Base-by-base conservation (phyloP, 2,888 invertebrate genomes). In the Drosophila dives region DNA sequence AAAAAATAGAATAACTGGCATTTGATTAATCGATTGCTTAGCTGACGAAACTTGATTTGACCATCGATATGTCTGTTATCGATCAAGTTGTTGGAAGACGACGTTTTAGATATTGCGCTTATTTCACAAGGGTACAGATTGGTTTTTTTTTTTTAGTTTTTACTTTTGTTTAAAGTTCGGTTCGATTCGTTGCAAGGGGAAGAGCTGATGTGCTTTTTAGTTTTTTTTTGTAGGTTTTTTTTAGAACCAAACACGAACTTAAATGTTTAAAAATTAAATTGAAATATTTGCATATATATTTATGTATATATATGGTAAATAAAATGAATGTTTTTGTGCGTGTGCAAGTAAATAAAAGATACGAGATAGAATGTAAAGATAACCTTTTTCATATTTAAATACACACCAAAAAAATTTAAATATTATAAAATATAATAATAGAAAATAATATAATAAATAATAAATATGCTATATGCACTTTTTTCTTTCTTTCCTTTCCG, bases 401-500 rank as follows among this genome's bases (percentile, higher is more conserved):
- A 78, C 65, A 75, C 65, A 78, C 72, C 67, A 82, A 82, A 83
- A 79, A 61, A 59, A 71, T 77, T 29, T 42, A 23, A 20, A 75
- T 45, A 69, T 54, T 56, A 55, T 53, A 71, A 72, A 70, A 58
- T 77, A 75, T 79, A 77, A 81, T 77, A 81, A 75, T 76, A 75
- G 62, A 56, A 62, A 74, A 23, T 23, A 23, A 23, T 23, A 73
- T 78, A 81, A 75, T 76, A 83, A 83, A 85, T 85, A 83, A 83
- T 83, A 75, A 84, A 83, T 83, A 81, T 83, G 83, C 83, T 67
- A 66, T 66, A 77, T 70, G 70, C 77, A 77, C 65, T 61, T 64
- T 62, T 64, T 53, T 61, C 23, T 36, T 38, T n/a, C 32, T 33
- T 45, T 34, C 5, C 10, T 42, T 48, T 48, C 8, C 38, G 10